phyloP scores from a whole-genome alignment of 2,113 vertebrate species.

The Sminthopsis crassicaudata region DNA sequence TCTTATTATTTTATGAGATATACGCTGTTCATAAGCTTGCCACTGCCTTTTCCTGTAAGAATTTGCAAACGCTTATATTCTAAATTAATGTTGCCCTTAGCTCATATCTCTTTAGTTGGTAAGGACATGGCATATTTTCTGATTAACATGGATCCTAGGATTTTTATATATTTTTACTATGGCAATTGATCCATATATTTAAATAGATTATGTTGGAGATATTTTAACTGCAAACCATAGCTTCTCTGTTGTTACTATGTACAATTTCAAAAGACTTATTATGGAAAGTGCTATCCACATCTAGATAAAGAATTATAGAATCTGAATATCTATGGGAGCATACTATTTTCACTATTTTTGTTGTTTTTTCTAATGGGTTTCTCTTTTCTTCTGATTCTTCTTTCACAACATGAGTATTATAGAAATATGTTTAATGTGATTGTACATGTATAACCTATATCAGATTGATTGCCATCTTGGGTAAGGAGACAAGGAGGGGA shows the following conservation, averaged over 20 bases:
- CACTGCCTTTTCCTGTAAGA: not conserved
- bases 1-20: not conserved
- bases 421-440: too few relatives aligned
- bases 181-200: not conserved
- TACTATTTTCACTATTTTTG: too few relatives aligned
- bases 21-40: not conserved
- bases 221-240: not conserved
- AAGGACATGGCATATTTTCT: not conserved
- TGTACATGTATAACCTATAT: too few relatives aligned
- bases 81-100: not conserved
- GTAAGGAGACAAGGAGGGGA: too few relatives aligned
- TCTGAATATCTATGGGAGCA: too few relatives aligned
- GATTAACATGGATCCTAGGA: not conserved
- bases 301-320: too few relatives aligned
- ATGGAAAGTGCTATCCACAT: too few relatives aligned
- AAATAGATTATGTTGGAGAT: not conserved
- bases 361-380: too few relatives aligned
- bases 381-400: too few relatives aligned
- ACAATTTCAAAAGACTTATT: too few relatives aligned
- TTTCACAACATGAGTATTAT: too few relatives aligned
- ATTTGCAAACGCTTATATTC: not conserved
- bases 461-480: too few relatives aligned
- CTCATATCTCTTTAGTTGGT: not conserved
- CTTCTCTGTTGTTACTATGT: not conserved
- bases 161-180: not conserved